Evolutionary conservation across 1,140 invertebrate species (phyloP), one percentile per base, ranked within the genome.

Genomic region (Macrostomum lignano): DNA sequence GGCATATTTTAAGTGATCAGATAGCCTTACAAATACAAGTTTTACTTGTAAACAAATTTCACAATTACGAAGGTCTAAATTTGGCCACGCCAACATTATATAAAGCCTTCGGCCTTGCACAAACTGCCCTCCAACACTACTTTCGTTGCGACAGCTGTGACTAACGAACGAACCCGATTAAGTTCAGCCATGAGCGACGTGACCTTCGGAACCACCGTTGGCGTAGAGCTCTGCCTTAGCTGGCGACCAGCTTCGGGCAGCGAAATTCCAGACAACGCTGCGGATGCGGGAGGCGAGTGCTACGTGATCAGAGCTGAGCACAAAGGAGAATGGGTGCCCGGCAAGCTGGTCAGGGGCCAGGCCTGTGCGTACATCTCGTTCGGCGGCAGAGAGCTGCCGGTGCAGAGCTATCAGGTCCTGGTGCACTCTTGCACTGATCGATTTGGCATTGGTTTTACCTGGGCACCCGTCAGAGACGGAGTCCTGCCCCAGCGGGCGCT

Each of bases 151-250:
- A n/a, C n/a, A n/a, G n/a, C n/a, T n/a, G n/a, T n/a, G n/a, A n/a
- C n/a, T n/a, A n/a, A n/a, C n/a, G n/a, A n/a, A n/a, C n/a, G n/a
- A n/a, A n/a, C n/a, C n/a, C n/a, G n/a, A n/a, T n/a, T n/a, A n/a
- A n/a, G n/a, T n/a, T n/a, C n/a, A n/a, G n/a, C n/a, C n/a, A 28
- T 28, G 26, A 28, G 26, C 26, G 19, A 28, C 15, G 9, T 28
- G 15, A 5, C 3, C 9, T 5, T 3, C 19, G 14, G 19, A 28
- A 15, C 15, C 26, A 17, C 14, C 4, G 19, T 15, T 15, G 26
- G 26, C 5, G 26, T 28, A 15, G 26, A 28, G 9, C 15, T 28
- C 19, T 28, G 26, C 9, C 14, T 28, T 28, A 15, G 14, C 3
- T 28, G 26, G 26, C 26, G 19, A 9, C 15, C 15, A 17, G 26